A percentile compares a stretch with the other conserved stretches of the same genome.
These are phyloP conservation scores for Artibeus jamaicensis DNA, from an alignment of 2,797 vertebrate genomes.

Conservation along the genomic window DNA sequence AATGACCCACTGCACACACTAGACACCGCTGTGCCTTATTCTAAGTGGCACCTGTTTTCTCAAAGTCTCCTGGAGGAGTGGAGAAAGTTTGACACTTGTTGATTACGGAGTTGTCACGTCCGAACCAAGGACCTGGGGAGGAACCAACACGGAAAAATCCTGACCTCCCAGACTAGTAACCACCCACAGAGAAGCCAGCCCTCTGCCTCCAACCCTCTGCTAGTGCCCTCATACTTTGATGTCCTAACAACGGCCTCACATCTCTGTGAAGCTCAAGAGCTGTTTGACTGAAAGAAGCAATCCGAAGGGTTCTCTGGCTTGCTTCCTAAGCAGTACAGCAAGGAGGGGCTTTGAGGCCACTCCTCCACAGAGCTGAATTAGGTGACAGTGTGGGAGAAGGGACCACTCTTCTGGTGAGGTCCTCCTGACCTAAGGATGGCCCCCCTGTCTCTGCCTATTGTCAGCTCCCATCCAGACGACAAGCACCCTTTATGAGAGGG, in stretches of 20 bases:
- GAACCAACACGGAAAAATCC: background rate
- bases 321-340: background rate
- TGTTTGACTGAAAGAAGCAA: background rate
- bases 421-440: background rate
- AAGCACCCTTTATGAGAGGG: constrained; percentile 86
- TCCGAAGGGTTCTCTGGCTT: background rate
- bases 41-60: background rate
- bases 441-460: background rate
- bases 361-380: background rate
- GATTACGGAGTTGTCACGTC: background rate
- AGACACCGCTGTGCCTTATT: background rate
- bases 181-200: background rate
- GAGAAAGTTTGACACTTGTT: constrained; percentile 54
- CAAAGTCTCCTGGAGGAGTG: background rate
- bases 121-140: background rate
- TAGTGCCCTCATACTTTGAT: background rate
- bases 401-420: background rate
- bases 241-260: background rate
- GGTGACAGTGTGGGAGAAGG: background rate
- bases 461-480: constrained; percentile 88
- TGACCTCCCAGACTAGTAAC: background rate
- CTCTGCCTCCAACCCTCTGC: background rate
- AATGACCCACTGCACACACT: background rate
- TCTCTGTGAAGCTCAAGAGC: background rate
- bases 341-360: background rate